Conservation (phyloP, 2,888 invertebrate genomes). For the Zaprionus lineosus region DNA sequence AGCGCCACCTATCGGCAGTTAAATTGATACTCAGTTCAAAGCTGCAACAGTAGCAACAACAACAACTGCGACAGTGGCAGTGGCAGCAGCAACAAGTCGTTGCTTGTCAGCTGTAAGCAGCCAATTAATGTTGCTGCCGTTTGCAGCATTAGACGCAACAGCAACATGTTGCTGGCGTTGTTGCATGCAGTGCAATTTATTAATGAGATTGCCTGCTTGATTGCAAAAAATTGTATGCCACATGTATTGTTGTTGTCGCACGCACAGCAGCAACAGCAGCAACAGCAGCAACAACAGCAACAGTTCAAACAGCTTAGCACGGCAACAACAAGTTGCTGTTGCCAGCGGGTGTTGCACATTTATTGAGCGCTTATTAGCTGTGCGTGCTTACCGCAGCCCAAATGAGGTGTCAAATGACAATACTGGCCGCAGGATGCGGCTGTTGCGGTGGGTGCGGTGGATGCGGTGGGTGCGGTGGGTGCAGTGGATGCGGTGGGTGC, state of each 20-base stretch:
- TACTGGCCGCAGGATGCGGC: slow-evolving; percentile 12
- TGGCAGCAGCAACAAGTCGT: slow-evolving; percentile 31
- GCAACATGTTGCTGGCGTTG: slow-evolving; percentile 63
- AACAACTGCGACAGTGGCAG: slow-evolving; percentile 29
- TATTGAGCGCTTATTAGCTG: slow-evolving; percentile 80
- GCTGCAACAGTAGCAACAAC: slow-evolving; percentile 31
- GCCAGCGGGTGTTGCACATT: slow-evolving; percentile 81
- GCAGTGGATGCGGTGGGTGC: neutral
- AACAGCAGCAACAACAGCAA: slow-evolving; percentile 3
- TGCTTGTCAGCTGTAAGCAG: slow-evolving; percentile 70
- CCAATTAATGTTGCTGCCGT: slow-evolving; percentile 71
- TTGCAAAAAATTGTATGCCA: slow-evolving; percentile 66
- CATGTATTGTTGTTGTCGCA: slow-evolving; percentile 58
- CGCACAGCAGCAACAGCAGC: slow-evolving; percentile 41
- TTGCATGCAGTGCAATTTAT: slow-evolving; percentile 81
- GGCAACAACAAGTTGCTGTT: slow-evolving; percentile 55
- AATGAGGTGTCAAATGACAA: slow-evolving; percentile 82
- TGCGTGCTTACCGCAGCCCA: slow-evolving; percentile 57
- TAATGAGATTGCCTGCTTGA: slow-evolving; percentile 81
- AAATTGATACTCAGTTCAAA: slow-evolving; percentile 49
- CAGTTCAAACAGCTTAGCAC: no score
- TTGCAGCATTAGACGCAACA: slow-evolving; percentile 30
- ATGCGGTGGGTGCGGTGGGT: no score
- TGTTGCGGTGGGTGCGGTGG: neutral
- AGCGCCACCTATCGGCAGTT: slow-evolving; percentile 79